These are phyloP conservation scores for Corapipo altera DNA, from an alignment of 2,113 vertebrate genomes.

Conservation along the genomic window DNA sequence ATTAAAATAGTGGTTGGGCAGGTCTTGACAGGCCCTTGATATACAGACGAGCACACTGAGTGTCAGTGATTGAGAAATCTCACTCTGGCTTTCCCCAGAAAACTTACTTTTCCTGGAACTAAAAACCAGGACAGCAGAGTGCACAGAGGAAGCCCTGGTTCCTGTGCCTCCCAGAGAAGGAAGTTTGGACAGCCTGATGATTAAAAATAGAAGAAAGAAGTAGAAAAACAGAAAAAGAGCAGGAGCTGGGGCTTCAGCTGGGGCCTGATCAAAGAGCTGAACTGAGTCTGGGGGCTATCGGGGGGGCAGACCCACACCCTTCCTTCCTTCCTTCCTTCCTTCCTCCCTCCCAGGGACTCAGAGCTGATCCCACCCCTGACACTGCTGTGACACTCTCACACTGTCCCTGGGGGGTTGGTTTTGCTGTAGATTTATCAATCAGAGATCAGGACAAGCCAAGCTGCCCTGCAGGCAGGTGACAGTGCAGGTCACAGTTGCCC, in stretches of 20 bases:
- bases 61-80: not conserved
- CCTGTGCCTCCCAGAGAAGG: not conserved
- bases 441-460: not conserved
- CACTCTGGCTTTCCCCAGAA: not conserved
- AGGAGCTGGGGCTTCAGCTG: not conserved
- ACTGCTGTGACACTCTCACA: not conserved
- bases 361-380: not conserved
- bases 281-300: not conserved
- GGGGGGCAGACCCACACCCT: not conserved
- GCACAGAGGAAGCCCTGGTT: not conserved
- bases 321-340: not conserved
- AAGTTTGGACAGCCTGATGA: not conserved
- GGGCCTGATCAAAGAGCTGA: not conserved
- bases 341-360: not conserved
- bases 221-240: not conserved
- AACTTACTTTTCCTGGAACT: not conserved
- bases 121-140: not conserved
- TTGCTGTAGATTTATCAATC: not conserved
- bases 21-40: not conserved
- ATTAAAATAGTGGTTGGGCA: not conserved
- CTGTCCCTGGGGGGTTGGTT: not conserved
- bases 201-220: not conserved
- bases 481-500: not conserved
- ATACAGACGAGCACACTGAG: rapidly evolving
- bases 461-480: not conserved